phyloP scores from a whole-genome alignment of 2,797 vertebrate species.

The Melanotaenia pygmaea region DNA sequence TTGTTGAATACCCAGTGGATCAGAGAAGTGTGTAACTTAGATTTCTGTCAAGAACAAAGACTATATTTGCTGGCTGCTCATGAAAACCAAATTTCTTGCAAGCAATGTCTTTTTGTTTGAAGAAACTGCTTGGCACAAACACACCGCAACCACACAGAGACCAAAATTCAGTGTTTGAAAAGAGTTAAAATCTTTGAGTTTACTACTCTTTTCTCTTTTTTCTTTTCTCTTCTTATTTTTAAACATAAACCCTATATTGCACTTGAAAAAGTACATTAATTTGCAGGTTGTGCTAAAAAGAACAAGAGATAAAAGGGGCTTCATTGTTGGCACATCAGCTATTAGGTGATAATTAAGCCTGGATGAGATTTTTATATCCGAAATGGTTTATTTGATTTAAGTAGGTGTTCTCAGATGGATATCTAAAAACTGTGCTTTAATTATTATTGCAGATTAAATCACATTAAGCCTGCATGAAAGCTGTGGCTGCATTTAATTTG shows the following conservation, averaged over 20 bases:
- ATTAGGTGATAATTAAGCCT: constrained; percentile 91
- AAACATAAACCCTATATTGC: constrained; percentile 58
- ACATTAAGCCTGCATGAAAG: constrained; percentile 40
- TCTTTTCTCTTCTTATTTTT: constrained; percentile 28
- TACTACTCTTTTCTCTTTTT: constrained; percentile 30
- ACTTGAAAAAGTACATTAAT: constrained; percentile 77
- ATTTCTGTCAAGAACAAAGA: constrained; percentile 2
- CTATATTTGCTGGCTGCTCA: neutral
- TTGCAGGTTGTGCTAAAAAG: constrained; percentile 72
- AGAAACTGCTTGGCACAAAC: neutral
- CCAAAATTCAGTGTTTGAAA: neutral
- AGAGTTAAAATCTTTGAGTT: constrained; percentile 34
- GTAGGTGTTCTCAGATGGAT: constrained; percentile 88
- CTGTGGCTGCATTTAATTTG: constrained; percentile 29
- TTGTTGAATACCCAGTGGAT: constrained; percentile 22
- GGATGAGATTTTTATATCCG: constrained; percentile 86
- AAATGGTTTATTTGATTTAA: constrained; percentile 87
- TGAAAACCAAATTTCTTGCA: neutral
- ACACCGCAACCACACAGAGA: neutral
- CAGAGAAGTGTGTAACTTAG: constrained; percentile 1
- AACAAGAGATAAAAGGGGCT: constrained; percentile 87
- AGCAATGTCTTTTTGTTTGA: neutral
- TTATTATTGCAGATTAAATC: constrained; percentile 87
- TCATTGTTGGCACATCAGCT: constrained; percentile 88
- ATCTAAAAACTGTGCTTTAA: constrained; percentile 85